phyloP scores from a whole-genome alignment of 92 coral and sea anemone species.

The Paramuricea clavata region DNA sequence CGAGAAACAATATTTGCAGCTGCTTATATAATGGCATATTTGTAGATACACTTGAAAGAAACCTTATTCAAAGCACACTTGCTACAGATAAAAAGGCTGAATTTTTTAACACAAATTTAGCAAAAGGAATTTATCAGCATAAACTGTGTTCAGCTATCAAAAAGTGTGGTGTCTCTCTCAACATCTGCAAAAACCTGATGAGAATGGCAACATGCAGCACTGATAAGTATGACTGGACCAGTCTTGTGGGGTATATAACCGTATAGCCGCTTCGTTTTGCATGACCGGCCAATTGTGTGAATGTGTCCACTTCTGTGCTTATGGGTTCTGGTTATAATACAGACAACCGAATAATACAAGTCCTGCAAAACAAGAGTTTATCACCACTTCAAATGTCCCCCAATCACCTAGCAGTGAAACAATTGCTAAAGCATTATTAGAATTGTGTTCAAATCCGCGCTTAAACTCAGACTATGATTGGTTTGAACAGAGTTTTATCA shows the following conservation, averaged over 20 bases:
- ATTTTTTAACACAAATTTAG: slow-evolving; percentile 25
- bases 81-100: slow-evolving; percentile 26
- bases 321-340: no score
- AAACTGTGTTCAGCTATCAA: not conserved
- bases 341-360: no score
- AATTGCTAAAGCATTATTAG: no score
- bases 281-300: no score
- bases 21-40: not conserved
- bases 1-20: not conserved
- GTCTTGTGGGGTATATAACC: not conserved
- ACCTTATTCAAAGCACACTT: slow-evolving; percentile 4
- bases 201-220: slow-evolving; percentile 10
- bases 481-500: no score
- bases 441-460: no score
- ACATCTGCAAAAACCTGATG: slow-evolving; percentile 1
- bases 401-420: no score
- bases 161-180: slow-evolving; percentile 18
- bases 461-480: no score
- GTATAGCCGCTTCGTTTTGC: no score
- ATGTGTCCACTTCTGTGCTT: no score
- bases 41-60: slow-evolving; percentile 22
- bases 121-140: not conserved
- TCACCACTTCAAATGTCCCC: no score
- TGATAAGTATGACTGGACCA: slow-evolving; percentile 8
- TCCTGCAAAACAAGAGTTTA: no score